These are phyloP conservation scores for Montipora foliosa DNA, from an alignment of 64 coral and sea anemone genomes.

Conservation along the genomic window DNA sequence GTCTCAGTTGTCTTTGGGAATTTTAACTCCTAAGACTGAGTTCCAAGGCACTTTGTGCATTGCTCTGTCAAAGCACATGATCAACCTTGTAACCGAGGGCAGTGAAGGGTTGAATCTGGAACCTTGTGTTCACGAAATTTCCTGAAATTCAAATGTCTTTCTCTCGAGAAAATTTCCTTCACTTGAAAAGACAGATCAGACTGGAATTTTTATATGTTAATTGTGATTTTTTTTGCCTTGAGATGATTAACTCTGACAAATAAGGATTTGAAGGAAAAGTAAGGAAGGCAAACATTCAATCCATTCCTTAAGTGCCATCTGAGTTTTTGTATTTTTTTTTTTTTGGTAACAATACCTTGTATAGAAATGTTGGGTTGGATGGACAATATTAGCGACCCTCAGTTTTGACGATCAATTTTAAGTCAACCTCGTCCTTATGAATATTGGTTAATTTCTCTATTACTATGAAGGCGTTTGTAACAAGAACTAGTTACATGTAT, in stretches of 20 bases:
- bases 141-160: too few species aligned
- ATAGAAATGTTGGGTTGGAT: not conserved
- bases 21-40: constrained; percentile 25
- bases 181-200: not conserved
- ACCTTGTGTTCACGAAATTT: too few species aligned
- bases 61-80: constrained; percentile 2
- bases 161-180: not conserved
- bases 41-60: constrained; percentile 12
- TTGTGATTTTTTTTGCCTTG: not conserved
- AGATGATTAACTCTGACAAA: too few species aligned
- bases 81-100: not conserved
- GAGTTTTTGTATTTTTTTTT: not conserved
- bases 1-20: constrained; percentile 1
- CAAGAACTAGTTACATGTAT: too few species aligned
- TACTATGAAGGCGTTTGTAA: too few species aligned
- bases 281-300: not conserved
- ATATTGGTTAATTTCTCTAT: too few species aligned
- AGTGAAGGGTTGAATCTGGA: not conserved
- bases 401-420: too few species aligned
- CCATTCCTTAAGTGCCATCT: not conserved
- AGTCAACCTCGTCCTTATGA: too few species aligned
- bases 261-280: not conserved
- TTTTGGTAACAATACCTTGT: not conserved
- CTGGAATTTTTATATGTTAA: not conserved
- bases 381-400: not conserved